phyloP scores from a whole-genome alignment of 2,797 vertebrate species.

The Acrossocheilus fasciatus region DNA sequence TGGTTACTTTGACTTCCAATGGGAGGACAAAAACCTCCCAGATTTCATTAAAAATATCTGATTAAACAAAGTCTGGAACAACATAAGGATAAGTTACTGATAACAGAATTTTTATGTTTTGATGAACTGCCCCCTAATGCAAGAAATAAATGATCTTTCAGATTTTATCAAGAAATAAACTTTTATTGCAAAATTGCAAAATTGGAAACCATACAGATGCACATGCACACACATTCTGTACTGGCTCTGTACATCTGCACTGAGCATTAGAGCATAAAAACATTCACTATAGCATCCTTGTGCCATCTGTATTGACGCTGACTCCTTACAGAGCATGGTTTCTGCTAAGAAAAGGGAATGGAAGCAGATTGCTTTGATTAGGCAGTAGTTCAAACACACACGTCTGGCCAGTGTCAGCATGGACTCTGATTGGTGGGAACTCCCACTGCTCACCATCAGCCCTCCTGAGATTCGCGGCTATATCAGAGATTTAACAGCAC shows the following conservation, averaged over 20 bases:
- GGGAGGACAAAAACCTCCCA: neutral
- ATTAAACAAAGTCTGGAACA: neutral
- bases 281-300: constrained; percentile 14
- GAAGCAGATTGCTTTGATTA: constrained; percentile 68
- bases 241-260: neutral
- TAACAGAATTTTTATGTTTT: neutral
- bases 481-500: constrained; percentile 41
- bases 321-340: constrained; percentile 54
- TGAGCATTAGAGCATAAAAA: neutral
- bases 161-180: constrained; percentile 2
- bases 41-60: neutral
- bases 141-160: neutral
- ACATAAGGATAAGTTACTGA: neutral
- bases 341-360: constrained; percentile 53
- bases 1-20: neutral
- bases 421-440: constrained; percentile 44
- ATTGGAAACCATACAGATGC: neutral
- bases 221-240: neutral
- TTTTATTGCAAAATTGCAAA: neutral
- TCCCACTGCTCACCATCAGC: constrained; percentile 35
- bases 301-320: constrained; percentile 44
- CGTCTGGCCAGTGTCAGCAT: constrained; percentile 45
- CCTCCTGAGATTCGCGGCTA: constrained; percentile 44
- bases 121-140: neutral
- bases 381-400: constrained; percentile 45